Base-by-base conservation (phyloP, 2,113 vertebrate genomes). In the Etheostoma cragini region DNA sequence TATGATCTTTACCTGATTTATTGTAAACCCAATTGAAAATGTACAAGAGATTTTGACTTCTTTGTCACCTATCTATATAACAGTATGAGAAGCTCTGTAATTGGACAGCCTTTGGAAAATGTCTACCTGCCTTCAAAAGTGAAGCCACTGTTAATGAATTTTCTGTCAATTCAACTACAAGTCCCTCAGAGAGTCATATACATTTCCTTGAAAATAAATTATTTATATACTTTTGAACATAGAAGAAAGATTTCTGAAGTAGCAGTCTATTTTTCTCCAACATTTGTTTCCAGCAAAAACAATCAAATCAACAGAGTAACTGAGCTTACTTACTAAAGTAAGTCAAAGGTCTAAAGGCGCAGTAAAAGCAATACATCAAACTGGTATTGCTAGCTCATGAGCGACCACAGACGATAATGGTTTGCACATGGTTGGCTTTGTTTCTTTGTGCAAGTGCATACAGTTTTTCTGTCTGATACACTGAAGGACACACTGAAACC, bases 341-440 rank as follows among this genome's bases (percentile, higher is more conserved):
- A 12, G n/a, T 69, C 46, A 10, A 16, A 30, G 19, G 13, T 45
- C 45, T 24, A 16, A 22, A 35, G 13, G 24, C 35, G 33, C 1
- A 67, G 16, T 35, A 33, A 49, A 35, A 57, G 21, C 56, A 52
- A 33, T 22, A 60, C 16, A 60, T 60, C 15, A 58, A 17, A 30
- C 45, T 57, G 10, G 16, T 16, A 58, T 16, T 33, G 19, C 46
- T 57, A 56, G 62, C 52, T 67, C 13, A 21, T 75, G 49, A 50
- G 30, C 4, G 10, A 66, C 5, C 7, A 30, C 49, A 46, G 14
- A 46, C 19, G 53, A 10, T 60, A 60, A 85, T 63, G 16, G 56
- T 81, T 77, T 72, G 63, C 73, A 57, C 49, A 49, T 63, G 56
- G 56, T 47, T 72, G 8, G 8, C 57, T 62, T 56, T 58, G 30